Conservation (phyloP, 2,113 vertebrate genomes). For the Delphinus delphis region DNA sequence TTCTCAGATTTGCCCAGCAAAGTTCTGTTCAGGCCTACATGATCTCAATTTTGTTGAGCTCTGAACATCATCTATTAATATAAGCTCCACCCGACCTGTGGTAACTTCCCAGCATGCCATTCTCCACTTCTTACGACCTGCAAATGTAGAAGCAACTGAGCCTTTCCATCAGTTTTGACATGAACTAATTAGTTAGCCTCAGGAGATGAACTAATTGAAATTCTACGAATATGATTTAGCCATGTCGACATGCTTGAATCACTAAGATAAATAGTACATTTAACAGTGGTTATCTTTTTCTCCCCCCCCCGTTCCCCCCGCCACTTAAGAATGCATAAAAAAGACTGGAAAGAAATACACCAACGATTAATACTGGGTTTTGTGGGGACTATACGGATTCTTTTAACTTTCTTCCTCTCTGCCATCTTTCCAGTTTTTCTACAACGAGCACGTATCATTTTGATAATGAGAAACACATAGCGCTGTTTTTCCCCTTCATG, state of each 20-base stretch:
- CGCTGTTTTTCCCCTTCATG: neutral
- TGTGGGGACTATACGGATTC: neutral
- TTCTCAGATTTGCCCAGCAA: neutral
- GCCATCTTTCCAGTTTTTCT: neutral
- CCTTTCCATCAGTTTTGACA: slow-evolving; percentile 80
- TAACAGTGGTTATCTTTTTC: slow-evolving; percentile 15
- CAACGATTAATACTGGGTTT: neutral
- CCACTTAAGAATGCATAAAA: neutral
- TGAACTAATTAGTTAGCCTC: slow-evolving; percentile 80
- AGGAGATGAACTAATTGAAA: slow-evolving; percentile 81
- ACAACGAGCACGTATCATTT: neutral
- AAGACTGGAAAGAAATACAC: slow-evolving; percentile 22
- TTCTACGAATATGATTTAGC: slow-evolving; percentile 78
- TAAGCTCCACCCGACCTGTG: slow-evolving; percentile 67
- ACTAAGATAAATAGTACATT: slow-evolving; percentile 68
- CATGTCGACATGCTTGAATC: slow-evolving; percentile 68
- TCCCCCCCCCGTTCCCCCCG: fast-evolving
- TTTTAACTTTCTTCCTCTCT: neutral
- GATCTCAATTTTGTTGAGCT: slow-evolving; percentile 63
- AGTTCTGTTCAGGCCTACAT: neutral
- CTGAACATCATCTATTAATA: slow-evolving; percentile 76
- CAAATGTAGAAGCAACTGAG: slow-evolving; percentile 77
- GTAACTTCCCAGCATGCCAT: slow-evolving; percentile 78
- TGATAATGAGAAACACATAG: neutral
- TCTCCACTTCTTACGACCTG: slow-evolving; percentile 76